Conservation (phyloP, 1,140 invertebrate species). For the Hycleus phaleratus region DNA sequence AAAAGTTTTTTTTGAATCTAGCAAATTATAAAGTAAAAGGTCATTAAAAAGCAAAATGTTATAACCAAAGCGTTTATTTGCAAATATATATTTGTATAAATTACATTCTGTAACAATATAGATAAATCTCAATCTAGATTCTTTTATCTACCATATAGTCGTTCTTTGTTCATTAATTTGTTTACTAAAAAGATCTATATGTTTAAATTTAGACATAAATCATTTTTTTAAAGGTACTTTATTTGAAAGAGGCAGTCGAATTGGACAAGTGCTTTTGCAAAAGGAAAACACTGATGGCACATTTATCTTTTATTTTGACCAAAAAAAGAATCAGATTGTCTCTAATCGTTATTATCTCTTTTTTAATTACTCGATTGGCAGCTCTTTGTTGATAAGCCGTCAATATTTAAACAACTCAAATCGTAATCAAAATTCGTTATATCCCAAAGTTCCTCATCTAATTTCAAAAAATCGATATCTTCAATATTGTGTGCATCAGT, state of each 20-base stretch:
- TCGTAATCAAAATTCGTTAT: conserved; percentile 38
- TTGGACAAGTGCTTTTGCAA: conserved; percentile 25
- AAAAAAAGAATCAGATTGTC: neutral
- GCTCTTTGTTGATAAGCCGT: conserved; percentile 29
- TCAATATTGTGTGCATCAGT: conserved; percentile 28
- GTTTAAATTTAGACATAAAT: conserved; percentile 10
- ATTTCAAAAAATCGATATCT: conserved; percentile 31
- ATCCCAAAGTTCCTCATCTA: conserved; percentile 38
- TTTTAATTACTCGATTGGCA: conserved; percentile 17
- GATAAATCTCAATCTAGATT: conserved; percentile 25
- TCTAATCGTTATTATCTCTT: neutral
- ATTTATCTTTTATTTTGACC: conserved; percentile 1
- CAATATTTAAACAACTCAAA: conserved; percentile 32
- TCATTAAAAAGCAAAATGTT: conserved; percentile 36
- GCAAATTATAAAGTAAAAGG: conserved; percentile 11
- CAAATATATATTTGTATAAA: conserved; percentile 35
- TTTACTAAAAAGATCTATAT: conserved; percentile 4
- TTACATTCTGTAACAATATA: conserved; percentile 35
- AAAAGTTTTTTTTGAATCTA: neutral
- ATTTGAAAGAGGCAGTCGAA: conserved; percentile 27
- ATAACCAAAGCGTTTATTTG: conserved; percentile 36
- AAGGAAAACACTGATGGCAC: conserved; percentile 24
- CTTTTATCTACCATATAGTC: conserved; percentile 10
- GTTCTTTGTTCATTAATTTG: neutral
- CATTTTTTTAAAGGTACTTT: conserved; percentile 22